Evolutionary conservation across 1,140 invertebrate genomes (phyloP), one percentile per base, ranked within the genome.

Genomic region (Drosophila rhopaloa): DNA sequence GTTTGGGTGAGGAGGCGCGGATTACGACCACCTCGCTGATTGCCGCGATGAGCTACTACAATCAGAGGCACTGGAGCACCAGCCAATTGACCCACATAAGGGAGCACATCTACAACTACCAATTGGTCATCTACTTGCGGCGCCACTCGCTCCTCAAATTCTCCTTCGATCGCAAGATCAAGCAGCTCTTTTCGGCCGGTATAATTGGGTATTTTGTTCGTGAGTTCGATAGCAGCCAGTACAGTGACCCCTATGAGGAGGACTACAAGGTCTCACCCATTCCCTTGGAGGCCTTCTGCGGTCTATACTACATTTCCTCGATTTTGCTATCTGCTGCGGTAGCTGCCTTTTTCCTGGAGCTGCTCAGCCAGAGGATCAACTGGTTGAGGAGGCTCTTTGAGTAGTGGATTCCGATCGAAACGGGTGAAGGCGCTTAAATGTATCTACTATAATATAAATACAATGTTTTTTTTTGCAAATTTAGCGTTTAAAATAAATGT

Each of bases 111-210:
- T 74, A 67, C n/a, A 53, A 65, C 1, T 77, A 83, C 35, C 83
- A 88, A 63, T 19, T 88, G 72, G 84, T 88, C 50, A 77, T 88
- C 48, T 88, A 77, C 13, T 11, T 88, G 61, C 62, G 63, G 0
- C 56, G 71, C 1, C 67, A 89, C 7, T 80, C 84, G 0, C 50
- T 89, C 1, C 40, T 77, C 0, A 88, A 88, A 50, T 89, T 89
- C 14, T 53, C 56, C 35, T 88, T 88, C 24, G 83, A 88, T 43
- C 76, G 84, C 8, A 88, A 88, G 43, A 58, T 88, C 2, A 89
- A 80, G 46, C 83, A 88, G 38, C 66, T 88, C 6, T 68, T 71
- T 11, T 77, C 84, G 2, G 67, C 83, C 0, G 83, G 83, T 2
- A 88, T 88, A 7, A 65, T 86, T 1, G 48, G 76, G 0, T 14